Conservation (phyloP, 1,140 invertebrate genomes). For the Ooceraea biroi region DNA sequence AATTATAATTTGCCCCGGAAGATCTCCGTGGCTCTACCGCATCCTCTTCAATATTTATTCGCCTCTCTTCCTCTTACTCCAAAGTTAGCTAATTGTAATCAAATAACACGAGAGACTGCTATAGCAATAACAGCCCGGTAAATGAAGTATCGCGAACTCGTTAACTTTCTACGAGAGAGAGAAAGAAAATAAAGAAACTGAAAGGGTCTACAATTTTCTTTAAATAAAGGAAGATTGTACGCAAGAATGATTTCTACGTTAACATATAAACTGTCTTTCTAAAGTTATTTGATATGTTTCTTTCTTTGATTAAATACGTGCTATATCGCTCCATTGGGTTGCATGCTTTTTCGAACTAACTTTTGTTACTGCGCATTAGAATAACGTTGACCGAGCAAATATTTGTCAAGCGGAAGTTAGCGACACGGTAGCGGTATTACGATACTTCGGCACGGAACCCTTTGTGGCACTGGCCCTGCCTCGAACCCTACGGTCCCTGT, state of each 20-base stretch:
- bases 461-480: conserved; percentile 31
- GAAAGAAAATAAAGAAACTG: background rate
- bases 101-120: conserved; percentile 24
- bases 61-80: background rate
- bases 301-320: conserved; percentile 10
- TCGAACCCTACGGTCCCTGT: conserved; percentile 17
- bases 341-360: conserved; percentile 28
- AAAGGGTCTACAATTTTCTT: background rate
- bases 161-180: background rate
- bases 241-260: too few species aligned
- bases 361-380: conserved; percentile 45
- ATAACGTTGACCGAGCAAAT: conserved; percentile 46
- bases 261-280: too few species aligned
- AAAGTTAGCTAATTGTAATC: conserved; percentile 46
- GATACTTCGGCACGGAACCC: conserved; percentile 45
- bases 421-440: conserved; percentile 57
- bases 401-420: conserved; percentile 51
- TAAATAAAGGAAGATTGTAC: background rate
- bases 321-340: too few species aligned
- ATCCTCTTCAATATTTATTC: conserved; percentile 55
- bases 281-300: too few species aligned
- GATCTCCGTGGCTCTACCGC: background rate
- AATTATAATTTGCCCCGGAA: conserved; percentile 56
- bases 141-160: background rate
- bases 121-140: conserved; percentile 9